Conservation (phyloP, 1,140 invertebrate genomes). For the Arctopsyche grandis region DNA sequence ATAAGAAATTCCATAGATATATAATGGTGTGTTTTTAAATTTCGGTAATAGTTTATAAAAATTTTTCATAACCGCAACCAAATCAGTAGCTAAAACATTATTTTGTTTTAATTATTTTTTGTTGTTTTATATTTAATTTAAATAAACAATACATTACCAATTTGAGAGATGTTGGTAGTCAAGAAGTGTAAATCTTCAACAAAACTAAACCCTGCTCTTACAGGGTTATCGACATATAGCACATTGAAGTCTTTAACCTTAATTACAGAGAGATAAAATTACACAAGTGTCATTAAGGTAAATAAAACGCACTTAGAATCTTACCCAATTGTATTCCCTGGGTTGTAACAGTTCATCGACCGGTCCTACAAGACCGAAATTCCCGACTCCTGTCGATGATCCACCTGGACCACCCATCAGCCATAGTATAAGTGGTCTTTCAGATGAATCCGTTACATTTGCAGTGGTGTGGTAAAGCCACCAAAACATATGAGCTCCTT, state of each 20-base stretch:
- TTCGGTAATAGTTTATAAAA: background rate
- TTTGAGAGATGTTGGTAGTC: conserved; percentile 75
- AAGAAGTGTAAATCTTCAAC: conserved; percentile 69
- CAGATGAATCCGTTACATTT: conserved; percentile 66
- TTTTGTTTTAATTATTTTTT: background rate
- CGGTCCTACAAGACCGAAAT: conserved; percentile 82
- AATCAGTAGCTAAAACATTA: conserved; percentile 7
- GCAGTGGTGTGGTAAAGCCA: conserved; percentile 81
- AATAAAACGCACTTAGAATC: conserved; percentile 72
- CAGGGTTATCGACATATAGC: conserved; percentile 90
- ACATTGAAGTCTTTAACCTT: conserved; percentile 81
- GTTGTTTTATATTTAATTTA: background rate
- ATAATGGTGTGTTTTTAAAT: conserved; percentile 71
- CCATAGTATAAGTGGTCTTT: conserved; percentile 80
- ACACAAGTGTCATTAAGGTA: conserved; percentile 65
- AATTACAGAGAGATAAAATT: no score
- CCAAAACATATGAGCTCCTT: conserved; percentile 82
- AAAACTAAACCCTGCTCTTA: conserved; percentile 88
- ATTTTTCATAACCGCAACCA: background rate
- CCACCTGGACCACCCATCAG: conserved; percentile 80
- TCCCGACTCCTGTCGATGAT: conserved; percentile 81
- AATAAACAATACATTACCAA: conserved; percentile 60
- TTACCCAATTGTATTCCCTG: conserved; percentile 80
- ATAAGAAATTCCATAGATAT: conserved; percentile 88
- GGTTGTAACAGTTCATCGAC: conserved; percentile 71